Evolutionary conservation across 2,113 vertebrate genomes (phyloP).

Genomic region (Machaerirhynchus nigripectus): DNA sequence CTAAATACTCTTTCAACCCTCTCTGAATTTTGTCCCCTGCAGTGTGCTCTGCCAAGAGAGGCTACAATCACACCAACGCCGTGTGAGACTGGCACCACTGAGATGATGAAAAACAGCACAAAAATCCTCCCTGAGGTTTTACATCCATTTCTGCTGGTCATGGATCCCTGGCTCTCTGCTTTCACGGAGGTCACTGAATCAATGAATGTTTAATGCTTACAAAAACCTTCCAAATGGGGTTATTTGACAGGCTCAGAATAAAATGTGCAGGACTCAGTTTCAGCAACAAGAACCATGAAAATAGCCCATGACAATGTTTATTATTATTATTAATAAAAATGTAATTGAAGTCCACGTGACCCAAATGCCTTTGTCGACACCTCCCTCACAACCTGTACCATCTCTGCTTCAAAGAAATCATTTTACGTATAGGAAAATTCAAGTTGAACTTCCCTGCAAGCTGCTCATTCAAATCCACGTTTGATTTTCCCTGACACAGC

Average conservation of each 20-base stretch:
- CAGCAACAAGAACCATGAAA: not conserved
- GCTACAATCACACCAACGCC: accelerated
- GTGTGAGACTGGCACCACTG: accelerated
- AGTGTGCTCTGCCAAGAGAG: not conserved
- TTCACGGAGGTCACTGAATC: not conserved
- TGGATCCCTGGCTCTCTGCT: not conserved
- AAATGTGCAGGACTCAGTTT: not conserved
- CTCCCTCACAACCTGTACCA: not conserved
- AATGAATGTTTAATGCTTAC: not conserved
- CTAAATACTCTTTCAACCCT: not conserved
- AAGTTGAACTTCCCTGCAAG: not conserved
- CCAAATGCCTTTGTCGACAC: not conserved
- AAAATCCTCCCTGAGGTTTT: not conserved
- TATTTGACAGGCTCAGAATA: not conserved
- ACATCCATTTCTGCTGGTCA: not conserved
- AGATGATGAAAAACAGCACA: not conserved
- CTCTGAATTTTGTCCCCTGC: not conserved
- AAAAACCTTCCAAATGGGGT: not conserved
- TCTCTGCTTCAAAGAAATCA: not conserved
- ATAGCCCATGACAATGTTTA: not conserved
- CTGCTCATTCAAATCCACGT: not conserved
- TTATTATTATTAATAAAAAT: not conserved
- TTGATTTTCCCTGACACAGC: conserved; percentile 31
- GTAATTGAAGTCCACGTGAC: accelerated
- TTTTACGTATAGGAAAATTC: not conserved